Conservation (phyloP, 2,797 vertebrate genomes). For the Acrossocheilus fasciatus region DNA sequence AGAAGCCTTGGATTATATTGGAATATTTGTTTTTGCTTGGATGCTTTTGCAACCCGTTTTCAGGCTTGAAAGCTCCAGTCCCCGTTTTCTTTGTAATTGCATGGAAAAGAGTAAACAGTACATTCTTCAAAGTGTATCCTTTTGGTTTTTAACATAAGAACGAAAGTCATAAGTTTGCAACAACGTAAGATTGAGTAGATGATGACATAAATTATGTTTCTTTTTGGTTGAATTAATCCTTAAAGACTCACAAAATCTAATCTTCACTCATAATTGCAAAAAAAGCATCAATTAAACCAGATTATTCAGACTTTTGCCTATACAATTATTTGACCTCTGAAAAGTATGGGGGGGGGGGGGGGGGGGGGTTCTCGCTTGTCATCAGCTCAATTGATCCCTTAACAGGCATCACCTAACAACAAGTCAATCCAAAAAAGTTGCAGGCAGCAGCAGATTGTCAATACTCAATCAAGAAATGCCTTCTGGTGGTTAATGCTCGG, state of each 20-base stretch:
- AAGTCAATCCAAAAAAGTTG: constrained; percentile 60
- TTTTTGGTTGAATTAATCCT: background rate
- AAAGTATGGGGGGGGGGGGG: constrained; percentile 43
- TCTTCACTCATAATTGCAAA: background rate
- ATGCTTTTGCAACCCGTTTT: background rate
- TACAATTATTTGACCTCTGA: constrained; percentile 41
- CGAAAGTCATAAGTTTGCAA: background rate
- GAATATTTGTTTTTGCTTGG: background rate
- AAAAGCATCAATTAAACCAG: constrained; percentile 37
- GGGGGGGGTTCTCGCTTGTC: constrained; percentile 49
- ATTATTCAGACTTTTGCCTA: constrained; percentile 66
- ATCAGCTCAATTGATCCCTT: constrained; percentile 31
- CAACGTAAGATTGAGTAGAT: background rate
- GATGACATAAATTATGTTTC: too few relatives aligned
- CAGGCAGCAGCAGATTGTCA: constrained; percentile 63
- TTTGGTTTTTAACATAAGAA: background rate
- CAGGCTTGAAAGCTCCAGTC: background rate
- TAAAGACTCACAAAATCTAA: background rate
- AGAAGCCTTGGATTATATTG: background rate
- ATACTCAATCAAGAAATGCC: constrained; percentile 72
- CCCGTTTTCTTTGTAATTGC: background rate
- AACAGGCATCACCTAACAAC: constrained; percentile 53
- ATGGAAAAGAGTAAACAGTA: background rate
- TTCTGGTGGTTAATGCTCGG: constrained; percentile 67
- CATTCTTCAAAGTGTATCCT: background rate